A percentile compares a stretch with the other conserved stretches of the same genome.
phyloP scores from a whole-genome alignment of 53 echinoderm and acorn worm species.

The Mesocentrotus franciscanus region DNA sequence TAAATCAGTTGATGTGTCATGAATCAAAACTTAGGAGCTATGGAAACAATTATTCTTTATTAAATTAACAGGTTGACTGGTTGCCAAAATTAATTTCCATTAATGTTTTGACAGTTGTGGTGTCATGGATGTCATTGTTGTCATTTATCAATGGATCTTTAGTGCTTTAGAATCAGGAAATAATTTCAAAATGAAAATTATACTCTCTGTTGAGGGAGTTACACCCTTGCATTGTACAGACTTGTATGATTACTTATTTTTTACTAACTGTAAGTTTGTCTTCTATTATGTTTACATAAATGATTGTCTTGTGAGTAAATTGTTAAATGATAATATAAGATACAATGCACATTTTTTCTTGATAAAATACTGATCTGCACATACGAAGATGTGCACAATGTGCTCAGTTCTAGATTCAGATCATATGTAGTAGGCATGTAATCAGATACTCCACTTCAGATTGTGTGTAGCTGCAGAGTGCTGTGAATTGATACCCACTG shows the following conservation, averaged over 20 bases:
- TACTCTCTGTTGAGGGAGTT: neutral
- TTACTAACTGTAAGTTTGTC: neutral
- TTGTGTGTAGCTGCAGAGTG: neutral
- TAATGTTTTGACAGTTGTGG: neutral
- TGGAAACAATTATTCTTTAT: neutral
- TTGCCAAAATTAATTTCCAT: neutral
- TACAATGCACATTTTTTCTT: neutral
- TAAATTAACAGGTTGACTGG: slow-evolving; percentile 1
- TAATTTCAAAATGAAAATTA: neutral
- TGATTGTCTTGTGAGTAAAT: neutral
- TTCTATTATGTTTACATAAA: neutral
- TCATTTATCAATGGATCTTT: neutral
- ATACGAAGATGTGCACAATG: neutral
- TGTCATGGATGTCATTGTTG: slow-evolving; percentile 9
- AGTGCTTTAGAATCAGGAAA: neutral
- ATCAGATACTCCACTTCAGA: neutral
- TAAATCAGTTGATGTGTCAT: neutral
- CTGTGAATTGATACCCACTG: neutral
- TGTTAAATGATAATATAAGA: neutral
- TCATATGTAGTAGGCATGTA: neutral
- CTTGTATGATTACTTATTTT: neutral
- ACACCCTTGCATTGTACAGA: neutral
- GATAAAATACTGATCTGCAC: neutral
- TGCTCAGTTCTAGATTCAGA: neutral
- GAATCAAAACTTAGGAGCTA: neutral